Evolutionary conservation across 2,888 invertebrate genomes (phyloP), one percentile per base, ranked within the genome.

Genomic region (Notodonta ziczac): DNA sequence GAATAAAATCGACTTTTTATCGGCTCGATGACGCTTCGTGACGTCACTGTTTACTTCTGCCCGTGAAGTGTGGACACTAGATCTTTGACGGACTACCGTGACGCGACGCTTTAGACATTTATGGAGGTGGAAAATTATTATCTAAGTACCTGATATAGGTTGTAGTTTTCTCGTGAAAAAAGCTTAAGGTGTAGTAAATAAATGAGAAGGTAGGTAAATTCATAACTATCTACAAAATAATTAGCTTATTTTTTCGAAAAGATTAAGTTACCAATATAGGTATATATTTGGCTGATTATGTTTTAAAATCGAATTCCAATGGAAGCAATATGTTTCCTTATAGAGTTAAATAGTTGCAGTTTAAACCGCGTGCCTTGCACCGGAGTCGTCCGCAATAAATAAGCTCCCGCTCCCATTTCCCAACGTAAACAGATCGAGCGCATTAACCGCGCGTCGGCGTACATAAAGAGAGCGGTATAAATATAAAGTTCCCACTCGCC

Each of bases 1-100:
- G 91, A 91, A 90, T 90, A 89, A 92, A 93, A 93, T 93, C 92
- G 92, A 92, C 93, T 93, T 93, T 93, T 93, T 93, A 93, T 93
- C 91, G 90, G 89, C 84, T 86, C 85, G 86, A 87, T 93, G 93
- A 93, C 93, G 92, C 91, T 88, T 80, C 88, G 90, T 93, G 93
- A 93, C 93, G 93, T 93, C 93, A 93, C 92, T 91, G 92, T 92
- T 93, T 92, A 90, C 93, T 89, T 86, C 87, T 84, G 81, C 79
- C 77, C 75, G 77, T 78, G 77, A 82, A 83, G 78, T 84, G 84
- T 84, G 85, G 84, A 85, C 87, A 84, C 76, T 80, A 78, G 80
- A 81, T 85, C 81, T 83, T 80, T 80, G 80, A 81, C 76, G 77
- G 83, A 79, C 82, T 74, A 68, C 74, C 62, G 81, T 85, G 87